Evolutionary conservation across 1,140 invertebrate species (phyloP).

Genomic region (Heliconius congener): DNA sequence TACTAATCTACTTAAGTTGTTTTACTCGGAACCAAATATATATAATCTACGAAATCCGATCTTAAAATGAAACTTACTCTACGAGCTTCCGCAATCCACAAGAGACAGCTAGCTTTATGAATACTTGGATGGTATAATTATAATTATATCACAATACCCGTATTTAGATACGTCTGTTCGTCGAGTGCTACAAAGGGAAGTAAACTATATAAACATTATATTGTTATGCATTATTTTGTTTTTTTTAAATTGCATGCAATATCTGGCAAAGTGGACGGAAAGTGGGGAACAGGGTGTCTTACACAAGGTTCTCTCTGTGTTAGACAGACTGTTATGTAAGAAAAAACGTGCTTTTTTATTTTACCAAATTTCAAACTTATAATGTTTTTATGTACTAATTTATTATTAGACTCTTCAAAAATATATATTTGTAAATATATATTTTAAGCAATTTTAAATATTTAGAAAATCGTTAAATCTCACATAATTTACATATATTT

Average conservation of each 20-base stretch:
- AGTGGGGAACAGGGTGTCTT: background rate
- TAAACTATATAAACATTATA: too few relatives aligned
- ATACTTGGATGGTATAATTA: background rate
- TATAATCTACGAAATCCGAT: background rate
- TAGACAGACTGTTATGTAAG: too few relatives aligned
- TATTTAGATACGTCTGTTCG: background rate
- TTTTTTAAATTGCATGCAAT: background rate
- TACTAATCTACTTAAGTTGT: background rate
- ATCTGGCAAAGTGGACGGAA: background rate
- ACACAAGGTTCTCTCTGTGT: background rate
- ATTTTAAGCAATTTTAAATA: too few relatives aligned
- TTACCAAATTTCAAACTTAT: background rate
- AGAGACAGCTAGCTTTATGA: background rate
- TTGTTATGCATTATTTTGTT: too few relatives aligned
- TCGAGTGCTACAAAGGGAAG: too few relatives aligned
- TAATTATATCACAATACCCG: background rate
- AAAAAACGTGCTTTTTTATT: background rate
- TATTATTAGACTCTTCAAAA: too few relatives aligned
- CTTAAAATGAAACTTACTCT: background rate
- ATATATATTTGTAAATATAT: too few relatives aligned
- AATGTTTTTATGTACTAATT: too few relatives aligned
- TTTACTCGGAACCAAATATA: background rate
- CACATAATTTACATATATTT: too few relatives aligned
- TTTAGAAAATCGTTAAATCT: too few relatives aligned
- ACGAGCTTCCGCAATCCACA: background rate